Evolutionary conservation across 2,797 vertebrate species (phyloP), one percentile per base, ranked within the genome.

Genomic region (Anguilla megastoma): DNA sequence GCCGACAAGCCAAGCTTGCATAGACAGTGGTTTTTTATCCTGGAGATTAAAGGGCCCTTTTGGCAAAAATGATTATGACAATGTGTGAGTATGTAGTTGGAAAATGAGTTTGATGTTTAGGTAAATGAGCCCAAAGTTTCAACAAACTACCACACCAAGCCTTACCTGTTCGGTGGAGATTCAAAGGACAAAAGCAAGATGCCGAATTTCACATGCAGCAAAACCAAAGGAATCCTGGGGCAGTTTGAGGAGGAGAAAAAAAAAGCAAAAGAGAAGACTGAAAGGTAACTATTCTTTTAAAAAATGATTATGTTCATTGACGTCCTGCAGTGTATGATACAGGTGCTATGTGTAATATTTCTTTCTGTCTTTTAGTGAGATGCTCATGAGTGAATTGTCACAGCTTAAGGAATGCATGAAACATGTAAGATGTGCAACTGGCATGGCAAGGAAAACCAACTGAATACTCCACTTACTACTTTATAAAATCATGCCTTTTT

Each of bases 181-280:
- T 66, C 90, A 45, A 98, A 95, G 87, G 95, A 96, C 91, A 95
- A 91, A 90, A 24, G 27, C 33, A 90, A 93, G 60, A 92, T 93
- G 88, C 88, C 93, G 88, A 92, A 90, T 92, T 93, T 95, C 89
- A 91, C 92, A 58, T 0, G 88, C 89, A 94, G 93, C 91, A 96
- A 96, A 94, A 79, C 85, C 54, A 95, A 94, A 93, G 94, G 89
- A 69, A 88, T 97, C 85, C 93, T 98, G 86, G 97, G 98, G 87
- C 96, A 93, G 90, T 99, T 98, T 96, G 97, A 98, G 92, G 95
- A 95, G 66, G 96, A 96, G 91, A 98, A 95, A 92, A 97, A 95
- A 95, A 97, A 93, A 90, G 94, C 95, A 88, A 97, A 97, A 94
- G 98, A 98, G 91, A 98, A 96, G 93, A 91, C 90, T 84, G 96